Base-by-base conservation (phyloP, 2,888 invertebrate species). In the Sesamia inferens region DNA sequence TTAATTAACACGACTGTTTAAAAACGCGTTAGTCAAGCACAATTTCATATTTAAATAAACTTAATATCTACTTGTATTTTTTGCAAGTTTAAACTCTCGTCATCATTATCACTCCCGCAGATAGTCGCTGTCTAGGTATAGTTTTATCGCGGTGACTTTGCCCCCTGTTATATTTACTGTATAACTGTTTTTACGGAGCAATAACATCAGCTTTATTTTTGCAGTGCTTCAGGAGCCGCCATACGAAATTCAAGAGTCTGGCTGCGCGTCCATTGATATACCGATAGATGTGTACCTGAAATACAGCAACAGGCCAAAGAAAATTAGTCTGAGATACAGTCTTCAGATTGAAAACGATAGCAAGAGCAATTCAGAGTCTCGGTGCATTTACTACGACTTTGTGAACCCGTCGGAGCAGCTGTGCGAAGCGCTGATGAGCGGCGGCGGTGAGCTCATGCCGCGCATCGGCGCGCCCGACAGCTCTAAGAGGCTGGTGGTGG, bases 231-330 rank as follows among this genome's bases (percentile, higher is more conserved):
- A 95, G 91, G 96, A 95, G 91, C 96, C 96, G 87, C 96, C 96
- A 81, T 96, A 96, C 91, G 96, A 96, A 91, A 95, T 96, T 85
- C 94, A 95, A 90, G 96, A 96, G 89, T 95, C 96, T 54, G 96
- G 96, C 65, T 94, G 93, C 88, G 93, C 94, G 42, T 96, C 96
- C 42, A 93, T 95, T 73, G 94, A 95, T 66, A 94, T 96, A 87
- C 96, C 96, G 55, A 96, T 96, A 69, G 93, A 96, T 90, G 94
- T 96, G 88, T 95, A 96, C 91, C 92, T 96, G 88, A 96, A 96
- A 88, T 92, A 92, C 88, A 93, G 92, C 89, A 91, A 85, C 83
- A 92, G 92, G 82, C 95, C 95, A 90, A 94, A 93, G 90, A 94
- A 93, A 89, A 95, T 96, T 65, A 92, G 94, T 31, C 90, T 96